Evolutionary conservation across 2,797 vertebrate species (phyloP).

Genomic region (Etheostoma perlongum): DNA sequence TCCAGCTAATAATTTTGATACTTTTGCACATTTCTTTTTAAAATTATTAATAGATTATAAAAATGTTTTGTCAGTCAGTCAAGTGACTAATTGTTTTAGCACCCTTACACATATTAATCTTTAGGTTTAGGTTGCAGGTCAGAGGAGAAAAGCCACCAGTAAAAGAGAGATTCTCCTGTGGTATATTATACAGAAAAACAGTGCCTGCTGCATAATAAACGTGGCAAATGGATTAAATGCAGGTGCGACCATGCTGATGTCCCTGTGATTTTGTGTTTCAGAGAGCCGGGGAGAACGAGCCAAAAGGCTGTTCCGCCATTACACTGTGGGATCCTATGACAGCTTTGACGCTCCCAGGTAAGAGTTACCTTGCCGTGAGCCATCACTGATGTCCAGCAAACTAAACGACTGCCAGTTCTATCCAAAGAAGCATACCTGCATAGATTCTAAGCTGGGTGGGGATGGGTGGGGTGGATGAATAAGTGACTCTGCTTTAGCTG

Average conservation of each 20-base stretch:
- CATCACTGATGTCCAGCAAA: not conserved
- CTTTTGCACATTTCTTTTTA: not conserved
- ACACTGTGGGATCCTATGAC: constrained; percentile 95
- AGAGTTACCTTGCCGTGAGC: constrained; percentile 41
- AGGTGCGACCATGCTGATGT: constrained; percentile 27
- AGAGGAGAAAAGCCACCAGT: not conserved
- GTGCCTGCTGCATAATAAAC: not conserved
- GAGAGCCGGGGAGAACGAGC: constrained; percentile 91
- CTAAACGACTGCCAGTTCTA: constrained; percentile 6
- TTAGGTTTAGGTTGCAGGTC: not conserved
- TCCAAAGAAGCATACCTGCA: not conserved
- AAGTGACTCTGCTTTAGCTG: not conserved
- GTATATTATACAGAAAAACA: not conserved
- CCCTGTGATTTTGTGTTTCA: constrained; percentile 69
- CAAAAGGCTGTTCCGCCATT: constrained; percentile 94
- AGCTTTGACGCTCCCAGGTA: constrained; percentile 94
- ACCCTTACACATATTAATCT: not conserved
- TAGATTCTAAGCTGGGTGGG: constrained; percentile 8
- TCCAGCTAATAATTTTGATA: not conserved
- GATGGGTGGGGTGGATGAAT: not conserved
- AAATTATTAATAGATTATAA: not conserved
- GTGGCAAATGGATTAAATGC: not conserved
- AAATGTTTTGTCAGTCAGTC: not conserved
- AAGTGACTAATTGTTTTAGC: not conserved
- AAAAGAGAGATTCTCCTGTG: not conserved